phyloP scores from a whole-genome alignment of 92 coral and sea anemone genomes.

The Pocillopora grandis region DNA sequence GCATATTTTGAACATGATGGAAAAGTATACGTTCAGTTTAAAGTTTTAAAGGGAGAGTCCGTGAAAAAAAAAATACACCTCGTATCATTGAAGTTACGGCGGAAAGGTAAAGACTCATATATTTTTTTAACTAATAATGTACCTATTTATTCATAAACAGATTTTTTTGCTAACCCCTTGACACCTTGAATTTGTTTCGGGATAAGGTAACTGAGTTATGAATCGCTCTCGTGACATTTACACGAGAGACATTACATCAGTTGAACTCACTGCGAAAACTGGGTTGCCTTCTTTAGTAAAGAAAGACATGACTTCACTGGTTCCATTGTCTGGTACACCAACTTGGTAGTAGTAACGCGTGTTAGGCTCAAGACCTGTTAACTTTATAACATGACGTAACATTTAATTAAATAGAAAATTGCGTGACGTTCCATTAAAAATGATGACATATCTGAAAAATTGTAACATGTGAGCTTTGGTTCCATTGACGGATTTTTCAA shows the following conservation, averaged over 20 bases:
- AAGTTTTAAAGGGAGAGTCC: no score
- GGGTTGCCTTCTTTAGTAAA: constrained; percentile 65
- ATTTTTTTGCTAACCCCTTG: not conserved
- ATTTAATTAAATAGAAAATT: not conserved
- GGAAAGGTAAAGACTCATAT: no score
- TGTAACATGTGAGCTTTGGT: no score
- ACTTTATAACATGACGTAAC: constrained; percentile 32
- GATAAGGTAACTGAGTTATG: no score
- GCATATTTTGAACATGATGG: no score
- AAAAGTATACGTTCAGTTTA: no score
- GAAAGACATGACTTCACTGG: constrained; percentile 67
- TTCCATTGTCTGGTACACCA: constrained; percentile 56
- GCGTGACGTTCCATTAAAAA: not conserved
- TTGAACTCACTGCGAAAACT: constrained; percentile 73
- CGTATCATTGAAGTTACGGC: no score
- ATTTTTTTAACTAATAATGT: no score
- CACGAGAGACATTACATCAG: not conserved
- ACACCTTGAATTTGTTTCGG: not conserved
- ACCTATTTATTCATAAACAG: no score
- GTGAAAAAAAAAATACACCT: no score
- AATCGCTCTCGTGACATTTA: not conserved
- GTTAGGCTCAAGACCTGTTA: constrained; percentile 68
- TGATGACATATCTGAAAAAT: not conserved
- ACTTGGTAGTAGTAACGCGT: constrained; percentile 73
- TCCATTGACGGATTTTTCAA: no score